Evolutionary conservation across 2,113 vertebrate genomes (phyloP), one percentile per base, ranked within the genome.

Genomic region (Paradoxurus hermaphroditus): DNA sequence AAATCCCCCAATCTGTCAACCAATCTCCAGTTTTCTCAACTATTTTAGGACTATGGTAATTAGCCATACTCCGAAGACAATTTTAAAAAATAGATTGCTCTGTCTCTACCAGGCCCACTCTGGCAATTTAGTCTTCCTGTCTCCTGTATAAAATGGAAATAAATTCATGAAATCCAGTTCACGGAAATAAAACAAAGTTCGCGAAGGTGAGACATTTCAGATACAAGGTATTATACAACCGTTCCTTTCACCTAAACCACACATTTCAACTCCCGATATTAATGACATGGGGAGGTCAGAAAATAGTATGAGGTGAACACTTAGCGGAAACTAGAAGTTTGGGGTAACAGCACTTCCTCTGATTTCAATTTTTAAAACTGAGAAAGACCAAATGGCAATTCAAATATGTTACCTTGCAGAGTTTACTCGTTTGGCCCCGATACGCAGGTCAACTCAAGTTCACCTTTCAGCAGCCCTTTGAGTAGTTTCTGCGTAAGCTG

Each of bases 61-160:
- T 36, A 91, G 36, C 23, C 53, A 46, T 79, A 62, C 5, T 25
- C n/a, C 19, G 21, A 94, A 85, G n/a, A 73, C 73, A 63, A 39
- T 65, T 95, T 94, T 86, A 95, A 53, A 82, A 92, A 92, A 78
- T 63, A 90, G 41, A 86, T 46, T 81, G 13, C 29, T 70, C 7
- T 83, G 29, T 59, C 18, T 94, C 39, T 91, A 72, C 56, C 12
- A 84, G 63, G 29, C 29, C n/a, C 23, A 41, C 9, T 56, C 19
- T 36, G 95, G 72, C n/a, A 93, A 85, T 46, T 73, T 82, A 77
- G 63, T 78, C 39, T 82, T 87, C 46, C n/a, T 83, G 16, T 83
- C 56, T 97, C 78, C 79, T 49, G 21, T 77, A 56, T 90, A 78
- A 95, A 77, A 77, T 59, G 65, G 34, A 27, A 85, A 89, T 67